These are phyloP conservation scores for Troilus luridus DNA, from an alignment of 2,888 invertebrate genomes.

Conservation along the genomic window DNA sequence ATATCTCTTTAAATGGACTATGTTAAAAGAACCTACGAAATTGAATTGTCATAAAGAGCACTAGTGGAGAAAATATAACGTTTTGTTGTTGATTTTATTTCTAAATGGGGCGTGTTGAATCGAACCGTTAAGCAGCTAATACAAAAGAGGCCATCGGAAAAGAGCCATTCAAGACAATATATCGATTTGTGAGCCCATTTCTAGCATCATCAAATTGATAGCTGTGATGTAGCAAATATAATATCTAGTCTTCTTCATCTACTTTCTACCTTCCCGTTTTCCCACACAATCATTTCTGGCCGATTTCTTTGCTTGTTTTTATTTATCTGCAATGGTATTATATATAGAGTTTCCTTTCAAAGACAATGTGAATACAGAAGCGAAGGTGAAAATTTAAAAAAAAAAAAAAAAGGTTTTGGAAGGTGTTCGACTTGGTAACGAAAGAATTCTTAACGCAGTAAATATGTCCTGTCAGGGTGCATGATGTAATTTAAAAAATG, in stretches of 20 bases:
- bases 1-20: background rate
- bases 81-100: background rate
- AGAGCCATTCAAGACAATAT: background rate
- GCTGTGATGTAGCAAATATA: background rate
- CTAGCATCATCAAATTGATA: slow-evolving; percentile 17
- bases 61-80: background rate
- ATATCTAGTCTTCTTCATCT: background rate
- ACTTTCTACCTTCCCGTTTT: background rate
- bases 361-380: too few species aligned
- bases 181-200: slow-evolving; percentile 15
- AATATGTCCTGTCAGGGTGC: too few species aligned
- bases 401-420: too few species aligned
- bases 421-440: too few species aligned
- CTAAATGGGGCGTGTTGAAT: slow-evolving; percentile 16
- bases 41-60: background rate
- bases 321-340: background rate
- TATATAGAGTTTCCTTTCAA: too few species aligned
- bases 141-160: slow-evolving; percentile 23
- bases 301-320: background rate
- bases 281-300: background rate
- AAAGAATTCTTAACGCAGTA: too few species aligned
- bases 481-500: too few species aligned
- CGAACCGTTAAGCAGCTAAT: slow-evolving; percentile 29
- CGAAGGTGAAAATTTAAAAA: too few species aligned
- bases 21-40: background rate